Conservation (phyloP, 2,888 invertebrate species). For the Hedya salicella region DNA sequence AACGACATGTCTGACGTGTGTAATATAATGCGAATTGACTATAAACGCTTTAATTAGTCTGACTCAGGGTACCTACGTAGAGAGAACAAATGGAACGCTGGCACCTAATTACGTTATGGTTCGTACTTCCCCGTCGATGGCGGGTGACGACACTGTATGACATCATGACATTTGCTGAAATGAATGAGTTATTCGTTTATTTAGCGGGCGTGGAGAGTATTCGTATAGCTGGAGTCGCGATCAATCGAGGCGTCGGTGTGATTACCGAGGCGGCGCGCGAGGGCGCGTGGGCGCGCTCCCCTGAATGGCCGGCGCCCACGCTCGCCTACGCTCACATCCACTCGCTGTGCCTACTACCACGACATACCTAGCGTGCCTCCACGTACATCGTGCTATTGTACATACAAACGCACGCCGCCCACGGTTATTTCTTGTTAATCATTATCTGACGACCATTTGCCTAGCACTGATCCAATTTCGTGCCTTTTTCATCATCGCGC, state of each 20-base stretch:
- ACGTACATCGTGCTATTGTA: slow-evolving; percentile 48
- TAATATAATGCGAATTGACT: slow-evolving; percentile 2
- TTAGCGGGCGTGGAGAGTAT: slow-evolving; percentile 49
- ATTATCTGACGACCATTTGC: slow-evolving; percentile 64
- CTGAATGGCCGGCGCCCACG: slow-evolving; percentile 75
- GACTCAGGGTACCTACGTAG: slow-evolving; percentile 8
- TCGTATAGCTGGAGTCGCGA: slow-evolving; percentile 15
- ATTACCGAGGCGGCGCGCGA: slow-evolving; percentile 47
- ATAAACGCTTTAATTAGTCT: slow-evolving; percentile 14
- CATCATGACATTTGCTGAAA: slow-evolving; percentile 41
- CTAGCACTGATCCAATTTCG: slow-evolving; percentile 58
- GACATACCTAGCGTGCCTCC: slow-evolving; percentile 46
- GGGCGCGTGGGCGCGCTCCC: slow-evolving; percentile 67
- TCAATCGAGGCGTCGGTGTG: slow-evolving; percentile 38
- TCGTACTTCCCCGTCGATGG: slow-evolving; percentile 2
- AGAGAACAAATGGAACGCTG: slow-evolving; percentile 5
- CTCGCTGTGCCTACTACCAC: slow-evolving; percentile 52
- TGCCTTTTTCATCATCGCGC: slow-evolving; percentile 35
- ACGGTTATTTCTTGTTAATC: slow-evolving; percentile 54
- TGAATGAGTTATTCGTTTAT: slow-evolving; percentile 32
- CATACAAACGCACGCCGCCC: slow-evolving; percentile 35
- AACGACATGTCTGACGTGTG: not conserved
- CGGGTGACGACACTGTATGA: slow-evolving; percentile 23
- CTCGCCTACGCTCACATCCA: slow-evolving; percentile 47
- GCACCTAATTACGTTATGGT: slow-evolving; percentile 15